These are phyloP conservation scores for Leucozona laternaria DNA, from an alignment of 2,888 invertebrate genomes.

Conservation along the genomic window DNA sequence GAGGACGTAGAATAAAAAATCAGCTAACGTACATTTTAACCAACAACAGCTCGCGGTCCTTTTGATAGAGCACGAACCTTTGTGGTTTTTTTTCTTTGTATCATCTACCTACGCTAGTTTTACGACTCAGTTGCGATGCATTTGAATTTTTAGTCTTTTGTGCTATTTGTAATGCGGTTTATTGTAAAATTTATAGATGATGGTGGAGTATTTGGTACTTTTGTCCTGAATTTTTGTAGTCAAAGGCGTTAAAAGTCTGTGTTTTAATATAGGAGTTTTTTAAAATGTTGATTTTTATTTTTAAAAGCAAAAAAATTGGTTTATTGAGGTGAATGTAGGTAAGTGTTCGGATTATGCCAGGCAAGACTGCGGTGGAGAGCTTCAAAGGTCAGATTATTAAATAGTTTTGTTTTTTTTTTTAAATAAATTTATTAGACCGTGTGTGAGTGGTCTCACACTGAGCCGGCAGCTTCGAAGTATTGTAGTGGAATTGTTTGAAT, in stretches of 20 bases:
- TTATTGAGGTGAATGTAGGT: not conserved
- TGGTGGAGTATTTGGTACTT: constrained; percentile 6
- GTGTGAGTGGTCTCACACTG: not conserved
- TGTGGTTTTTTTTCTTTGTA: constrained; percentile 31
- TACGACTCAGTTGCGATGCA: constrained; percentile 49
- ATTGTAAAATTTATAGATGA: constrained; percentile 29
- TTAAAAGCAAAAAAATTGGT: not conserved
- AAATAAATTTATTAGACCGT: constrained; percentile 1
- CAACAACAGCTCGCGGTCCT: constrained; percentile 18
- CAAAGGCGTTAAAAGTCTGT: constrained; percentile 43
- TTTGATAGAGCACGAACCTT: constrained; percentile 24
- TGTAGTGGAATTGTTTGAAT: no score
- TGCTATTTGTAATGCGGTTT: constrained; percentile 23
- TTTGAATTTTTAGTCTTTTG: constrained; percentile 28
- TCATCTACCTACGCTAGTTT: not conserved
- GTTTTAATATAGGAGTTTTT: constrained; percentile 14
- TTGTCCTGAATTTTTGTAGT: constrained; percentile 20
- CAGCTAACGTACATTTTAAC: constrained; percentile 13
- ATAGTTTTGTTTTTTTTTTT: not conserved
- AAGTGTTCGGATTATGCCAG: not conserved
- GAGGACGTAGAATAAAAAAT: constrained; percentile 8
- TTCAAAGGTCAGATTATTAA: constrained; percentile 9
- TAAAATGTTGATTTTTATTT: constrained; percentile 18
- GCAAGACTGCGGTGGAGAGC: not conserved
- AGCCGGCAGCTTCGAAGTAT: not conserved